Base-by-base conservation (phyloP, 2,888 invertebrate species). In the Seira ritae region DNA sequence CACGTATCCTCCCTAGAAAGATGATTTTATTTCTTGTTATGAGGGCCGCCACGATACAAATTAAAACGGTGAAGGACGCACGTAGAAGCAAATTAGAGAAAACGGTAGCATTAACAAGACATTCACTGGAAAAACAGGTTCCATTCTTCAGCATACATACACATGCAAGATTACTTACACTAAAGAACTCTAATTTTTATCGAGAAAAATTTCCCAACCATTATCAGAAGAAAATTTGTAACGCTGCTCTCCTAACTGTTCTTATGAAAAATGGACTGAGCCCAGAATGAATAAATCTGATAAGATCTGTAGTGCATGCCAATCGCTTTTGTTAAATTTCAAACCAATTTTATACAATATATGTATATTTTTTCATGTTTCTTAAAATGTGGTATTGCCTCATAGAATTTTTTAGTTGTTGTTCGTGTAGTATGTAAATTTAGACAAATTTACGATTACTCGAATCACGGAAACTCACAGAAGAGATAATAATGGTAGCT, bases 61-160 rank as follows among this genome's bases (percentile, higher is more conserved):
- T 78, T 70, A 68, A 68, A 80, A 74, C 69, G 73, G 73, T 68
- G 46, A 80, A 72, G 23, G 60, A 19, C 62, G 46, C 12, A 55
- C 62, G 67, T 70, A 77, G 72, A 15, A 68, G 31, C 46, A 79
- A 73, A 62, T 65, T 69, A 67, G 6, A 55, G 19, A 71, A 71
- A 78, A 71, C 66, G 24, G 77, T 70, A 77, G 78, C 62, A 68
- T 20, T n/a, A 23, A 60, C 24, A 68, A 77, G 17, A 24, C 70
- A 31, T 17, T 31, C 78, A 79, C 79, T 80, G 80, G 80, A 80
- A 80, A 69, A 80, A 80, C 80, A 67, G 80, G 80, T 80, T 80
- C 72, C 24, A 60, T 72, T 22, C 3, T 55, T 42, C 42, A 42
- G 42, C 65, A 55, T n/a, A n/a, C n/a, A n/a, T n/a, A n/a, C n/a